Percentiles rank a stretch among this genome's conserved stretches.
Evolutionary conservation across 2,797 vertebrate species (phyloP).

Genomic region (Rhynchotus rufescens): DNA sequence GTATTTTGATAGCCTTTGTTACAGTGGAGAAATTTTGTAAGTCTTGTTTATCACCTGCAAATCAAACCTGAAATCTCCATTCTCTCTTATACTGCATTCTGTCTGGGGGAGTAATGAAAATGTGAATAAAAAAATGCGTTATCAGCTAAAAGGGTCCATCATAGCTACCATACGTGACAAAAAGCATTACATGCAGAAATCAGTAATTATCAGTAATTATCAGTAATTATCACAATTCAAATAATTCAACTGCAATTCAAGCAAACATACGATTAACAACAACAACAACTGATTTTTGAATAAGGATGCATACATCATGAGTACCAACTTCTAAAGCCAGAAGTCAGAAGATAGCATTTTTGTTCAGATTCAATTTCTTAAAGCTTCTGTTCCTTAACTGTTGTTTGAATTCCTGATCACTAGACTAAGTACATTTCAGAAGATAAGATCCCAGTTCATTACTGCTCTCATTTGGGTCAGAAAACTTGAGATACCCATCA

Average conservation of each 20-base stretch:
- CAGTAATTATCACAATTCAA: background rate
- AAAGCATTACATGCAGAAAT: background rate
- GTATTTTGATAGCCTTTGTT: no score
- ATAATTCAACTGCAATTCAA: background rate
- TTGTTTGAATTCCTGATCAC: background rate
- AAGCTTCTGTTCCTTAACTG: background rate
- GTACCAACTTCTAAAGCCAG: background rate
- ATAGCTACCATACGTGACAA: background rate
- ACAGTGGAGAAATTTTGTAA: background rate
- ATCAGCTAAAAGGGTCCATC: background rate
- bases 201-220: background rate
- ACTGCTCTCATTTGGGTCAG: background rate
- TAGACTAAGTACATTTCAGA: background rate
- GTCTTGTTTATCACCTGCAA: background rate
- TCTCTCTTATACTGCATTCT: background rate
- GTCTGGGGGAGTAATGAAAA: background rate
- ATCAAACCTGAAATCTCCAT: background rate
- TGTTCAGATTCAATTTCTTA: background rate
- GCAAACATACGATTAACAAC: background rate
- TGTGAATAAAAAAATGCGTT: background rate
- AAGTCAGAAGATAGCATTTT: background rate
- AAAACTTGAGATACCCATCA: background rate
- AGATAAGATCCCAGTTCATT: background rate
- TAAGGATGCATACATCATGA: background rate
- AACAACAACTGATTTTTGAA: background rate